Conservation (phyloP, 2,797 vertebrate genomes). For the Myotis myotis region DNA sequence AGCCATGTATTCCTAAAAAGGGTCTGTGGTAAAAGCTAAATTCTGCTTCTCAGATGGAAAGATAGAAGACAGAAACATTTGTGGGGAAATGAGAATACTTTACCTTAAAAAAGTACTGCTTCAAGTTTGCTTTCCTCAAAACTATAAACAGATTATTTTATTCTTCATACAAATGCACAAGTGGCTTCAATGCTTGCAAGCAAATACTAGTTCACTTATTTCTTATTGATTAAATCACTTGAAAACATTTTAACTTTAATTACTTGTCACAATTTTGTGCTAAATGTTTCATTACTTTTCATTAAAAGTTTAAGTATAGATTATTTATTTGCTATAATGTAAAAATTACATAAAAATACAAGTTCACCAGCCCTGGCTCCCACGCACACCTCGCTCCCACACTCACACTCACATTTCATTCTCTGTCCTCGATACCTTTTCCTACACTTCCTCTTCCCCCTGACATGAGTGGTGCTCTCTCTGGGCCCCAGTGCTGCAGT, state of each 20-base stretch:
- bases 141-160: neutral
- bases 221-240: slow-evolving; percentile 50
- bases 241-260: neutral
- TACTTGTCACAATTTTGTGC: neutral
- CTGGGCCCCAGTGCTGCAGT: neutral
- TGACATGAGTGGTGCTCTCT: neutral
- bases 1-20: neutral
- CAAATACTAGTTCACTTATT: neutral
- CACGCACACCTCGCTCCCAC: too few species aligned
- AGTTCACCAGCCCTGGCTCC: neutral
- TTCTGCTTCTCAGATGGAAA: neutral
- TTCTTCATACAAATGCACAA: slow-evolving; percentile 24
- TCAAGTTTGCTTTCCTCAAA: neutral
- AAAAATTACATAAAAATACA: neutral
- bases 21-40: neutral
- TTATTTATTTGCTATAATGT: neutral
- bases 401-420: neutral
- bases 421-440: neutral
- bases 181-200: neutral
- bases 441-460: neutral
- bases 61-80: neutral
- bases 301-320: neutral
- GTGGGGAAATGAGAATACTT: neutral
- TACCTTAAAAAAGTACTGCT: neutral
- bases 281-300: neutral